Evolutionary conservation across 2,888 invertebrate genomes (phyloP), one percentile per base, ranked within the genome.

Genomic region (Philonicus albiceps): DNA sequence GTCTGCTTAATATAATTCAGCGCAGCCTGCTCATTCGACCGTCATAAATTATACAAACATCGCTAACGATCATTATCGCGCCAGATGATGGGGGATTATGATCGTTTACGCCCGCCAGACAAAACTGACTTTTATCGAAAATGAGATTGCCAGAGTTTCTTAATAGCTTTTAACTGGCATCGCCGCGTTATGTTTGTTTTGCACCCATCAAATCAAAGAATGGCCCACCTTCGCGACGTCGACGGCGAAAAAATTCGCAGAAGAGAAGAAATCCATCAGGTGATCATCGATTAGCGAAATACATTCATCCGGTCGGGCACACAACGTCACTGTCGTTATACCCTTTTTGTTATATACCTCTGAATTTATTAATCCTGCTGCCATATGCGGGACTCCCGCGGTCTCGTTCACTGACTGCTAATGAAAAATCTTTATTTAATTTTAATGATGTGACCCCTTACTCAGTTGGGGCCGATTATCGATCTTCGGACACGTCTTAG

Each of bases 41-140:
- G 76, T 40, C 76, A 76, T 76, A 40, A 76, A 76, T 76, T 76
- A 76, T 76, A 76, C 76, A 76, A 76, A 76, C 76, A 76, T n/a
- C 76, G 75, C 75, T 75, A 75, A 76, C n/a, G 37, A 76, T 76
- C 76, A 76, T 76, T 76, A 76, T 76, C 76, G 37, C 34, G 37
- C 34, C 76, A 76, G 76, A 76, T 76, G 76, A 76, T 76, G 76
- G 76, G 40, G 76, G 76, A 76, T 76, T 40, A 40, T 40, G n/a
- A 76, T 76, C 34, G 76, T 76, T 76, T 76, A 76, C 76, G 40
- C 34, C 40, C 37, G 37, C 37, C 37, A 76, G 40, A 22, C 76
- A 76, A 76, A 76, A 76, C 40, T 22, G 40, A 37, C 40, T 76
- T 40, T 76, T 76, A 76, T 76, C 37, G 76, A 76, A 40, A 76